These are phyloP conservation scores for Thyatira batis DNA, from an alignment of 2,888 invertebrate genomes.

Conservation along the genomic window DNA sequence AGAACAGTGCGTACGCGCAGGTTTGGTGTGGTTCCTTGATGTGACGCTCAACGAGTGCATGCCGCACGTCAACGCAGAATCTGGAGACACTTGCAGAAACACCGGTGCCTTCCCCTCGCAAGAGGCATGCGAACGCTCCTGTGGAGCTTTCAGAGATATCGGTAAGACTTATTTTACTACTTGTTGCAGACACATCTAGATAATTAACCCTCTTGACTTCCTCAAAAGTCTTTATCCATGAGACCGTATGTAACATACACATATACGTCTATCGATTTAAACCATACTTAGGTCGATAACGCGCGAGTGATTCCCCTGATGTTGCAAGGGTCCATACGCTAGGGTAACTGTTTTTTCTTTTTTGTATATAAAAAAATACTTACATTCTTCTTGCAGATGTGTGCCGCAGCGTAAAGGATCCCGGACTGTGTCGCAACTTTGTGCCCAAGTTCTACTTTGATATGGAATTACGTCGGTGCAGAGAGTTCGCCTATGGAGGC, in stretches of 20 bases:
- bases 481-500: constrained; percentile 89
- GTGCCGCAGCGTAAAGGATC: constrained; percentile 86
- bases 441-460: constrained; percentile 88
- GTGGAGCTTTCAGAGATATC: constrained; percentile 86
- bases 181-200: too few species aligned
- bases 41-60: constrained; percentile 68
- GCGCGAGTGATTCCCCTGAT: too few species aligned
- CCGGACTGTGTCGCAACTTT: constrained; percentile 87
- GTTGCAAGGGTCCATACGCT: too few species aligned
- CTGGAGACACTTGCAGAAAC: constrained; percentile 80
- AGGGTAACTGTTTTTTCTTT: too few species aligned
- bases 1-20: constrained; percentile 45
- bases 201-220: too few species aligned
- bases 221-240: too few species aligned
- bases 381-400: constrained; percentile 81
- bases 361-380: too few species aligned
- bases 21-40: constrained; percentile 59
- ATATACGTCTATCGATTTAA: too few species aligned
- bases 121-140: constrained; percentile 89
- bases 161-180: constrained; percentile 72
- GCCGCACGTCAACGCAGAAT: constrained; percentile 53
- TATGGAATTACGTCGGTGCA: constrained; percentile 81
- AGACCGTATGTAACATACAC: too few species aligned
- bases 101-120: constrained; percentile 84
- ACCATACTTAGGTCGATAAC: too few species aligned